phyloP scores from a whole-genome alignment of 2,113 vertebrate genomes.

The Proteles cristata region DNA sequence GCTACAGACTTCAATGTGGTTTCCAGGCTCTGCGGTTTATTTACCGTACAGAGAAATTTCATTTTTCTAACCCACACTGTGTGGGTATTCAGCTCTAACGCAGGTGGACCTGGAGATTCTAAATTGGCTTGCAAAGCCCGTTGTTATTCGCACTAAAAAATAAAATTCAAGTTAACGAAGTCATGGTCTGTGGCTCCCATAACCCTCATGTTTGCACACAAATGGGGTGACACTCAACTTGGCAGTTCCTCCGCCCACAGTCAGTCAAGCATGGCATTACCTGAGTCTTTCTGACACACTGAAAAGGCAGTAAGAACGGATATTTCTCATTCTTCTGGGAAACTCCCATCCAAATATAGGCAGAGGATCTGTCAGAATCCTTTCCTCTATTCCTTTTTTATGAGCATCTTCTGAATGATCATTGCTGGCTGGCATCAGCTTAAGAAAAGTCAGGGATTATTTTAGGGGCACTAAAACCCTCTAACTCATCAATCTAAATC shows the following conservation, averaged over 20 bases:
- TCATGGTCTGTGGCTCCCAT: constrained; percentile 54
- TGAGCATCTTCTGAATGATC: constrained; percentile 69
- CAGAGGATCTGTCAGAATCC: constrained; percentile 58
- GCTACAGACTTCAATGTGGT: constrained; percentile 79
- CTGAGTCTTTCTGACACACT: constrained; percentile 58
- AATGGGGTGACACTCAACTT: constrained; percentile 7
- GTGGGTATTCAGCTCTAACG: constrained; percentile 54
- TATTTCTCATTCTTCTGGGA: constrained; percentile 72
- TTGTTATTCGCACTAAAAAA: constrained; percentile 72
- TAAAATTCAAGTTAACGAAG: constrained; percentile 59
- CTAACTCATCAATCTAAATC: constrained; percentile 63
- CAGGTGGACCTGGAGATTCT: constrained; percentile 66
- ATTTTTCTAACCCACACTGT: constrained; percentile 63
- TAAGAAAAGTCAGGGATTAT: constrained; percentile 55
- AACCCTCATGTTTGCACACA: constrained; percentile 8
- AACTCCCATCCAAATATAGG: constrained; percentile 23
- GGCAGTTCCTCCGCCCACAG: not conserved
- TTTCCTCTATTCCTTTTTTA: constrained; percentile 63
- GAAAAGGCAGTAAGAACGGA: constrained; percentile 63
- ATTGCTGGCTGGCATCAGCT: constrained; percentile 47
- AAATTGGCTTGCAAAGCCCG: constrained; percentile 25
- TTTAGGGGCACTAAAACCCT: constrained; percentile 53
- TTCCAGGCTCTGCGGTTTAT: constrained; percentile 76
- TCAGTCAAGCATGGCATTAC: constrained; percentile 64
- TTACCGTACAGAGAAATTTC: constrained; percentile 73